Conservation (phyloP, 2,888 invertebrate species). For the Arctia plantaginis region DNA sequence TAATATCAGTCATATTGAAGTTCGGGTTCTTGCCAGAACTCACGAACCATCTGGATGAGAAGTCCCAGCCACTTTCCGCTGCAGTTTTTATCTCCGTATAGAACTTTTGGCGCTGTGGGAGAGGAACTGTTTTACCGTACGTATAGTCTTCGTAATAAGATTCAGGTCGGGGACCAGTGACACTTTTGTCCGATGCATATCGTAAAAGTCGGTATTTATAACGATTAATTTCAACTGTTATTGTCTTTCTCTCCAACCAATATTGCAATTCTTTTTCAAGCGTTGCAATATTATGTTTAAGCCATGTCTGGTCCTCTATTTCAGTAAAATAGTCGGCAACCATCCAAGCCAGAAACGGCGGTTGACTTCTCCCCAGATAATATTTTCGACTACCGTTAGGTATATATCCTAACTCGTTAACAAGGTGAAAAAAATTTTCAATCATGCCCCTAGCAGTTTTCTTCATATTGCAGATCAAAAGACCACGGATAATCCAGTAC, state of each 20-base stretch:
- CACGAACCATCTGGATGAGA: conserved; percentile 93
- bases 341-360: conserved; percentile 90
- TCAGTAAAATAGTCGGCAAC: conserved; percentile 89
- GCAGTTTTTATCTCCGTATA: conserved; percentile 91
- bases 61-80: conserved; percentile 96
- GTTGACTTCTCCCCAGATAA: conserved; percentile 90
- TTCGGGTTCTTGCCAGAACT: conserved; percentile 83
- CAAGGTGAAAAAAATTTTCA: conserved; percentile 90
- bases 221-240: conserved; percentile 65
- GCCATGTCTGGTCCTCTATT: conserved; percentile 89
- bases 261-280: conserved; percentile 89
- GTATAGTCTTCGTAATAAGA: conserved; percentile 89
- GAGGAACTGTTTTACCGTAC: conserved; percentile 79
- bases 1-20: conserved; percentile 88
- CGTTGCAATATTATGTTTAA: conserved; percentile 85
- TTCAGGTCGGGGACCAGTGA: conserved; percentile 89
- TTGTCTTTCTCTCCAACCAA: conserved; percentile 88
- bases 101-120: conserved; percentile 82
- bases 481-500: conserved; percentile 93
- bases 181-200: conserved; percentile 83
- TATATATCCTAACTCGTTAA: conserved; percentile 89
- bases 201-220: conserved; percentile 80
- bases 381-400: conserved; percentile 94
- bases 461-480: conserved; percentile 92
- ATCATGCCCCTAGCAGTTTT: conserved; percentile 92